Evolutionary conservation across 2,113 vertebrate species (phyloP).

Genomic region (Dunckerocampus dactyliophorus): DNA sequence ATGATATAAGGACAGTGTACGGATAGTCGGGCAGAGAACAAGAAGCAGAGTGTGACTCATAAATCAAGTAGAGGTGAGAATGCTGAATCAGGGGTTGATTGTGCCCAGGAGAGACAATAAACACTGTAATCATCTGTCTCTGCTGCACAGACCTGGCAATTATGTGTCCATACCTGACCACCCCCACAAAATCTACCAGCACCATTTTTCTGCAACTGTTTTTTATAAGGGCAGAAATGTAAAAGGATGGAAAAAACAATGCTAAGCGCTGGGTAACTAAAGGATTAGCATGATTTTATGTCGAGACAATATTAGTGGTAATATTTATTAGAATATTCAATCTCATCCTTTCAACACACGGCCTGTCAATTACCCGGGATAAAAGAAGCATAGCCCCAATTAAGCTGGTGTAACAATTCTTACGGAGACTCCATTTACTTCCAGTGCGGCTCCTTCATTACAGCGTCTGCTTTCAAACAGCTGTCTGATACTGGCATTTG

Average conservation of each 20-base stretch:
- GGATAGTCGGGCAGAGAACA: constrained; percentile 8
- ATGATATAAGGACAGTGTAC: constrained; percentile 32
- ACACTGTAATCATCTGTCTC: constrained; percentile 77
- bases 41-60: constrained; percentile 50
- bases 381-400: constrained; percentile 47
- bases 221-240: constrained; percentile 32
- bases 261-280: not conserved
- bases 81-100: constrained; percentile 81
- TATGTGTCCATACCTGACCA: constrained; percentile 74
- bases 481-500: constrained; percentile 57
- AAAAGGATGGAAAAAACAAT: constrained; percentile 31
- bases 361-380: constrained; percentile 40
- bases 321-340: constrained; percentile 33
- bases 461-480: constrained; percentile 54
- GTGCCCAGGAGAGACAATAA: constrained; percentile 81
- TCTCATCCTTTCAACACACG: constrained; percentile 12
- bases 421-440: constrained; percentile 48
- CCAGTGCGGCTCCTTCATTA: constrained; percentile 42
- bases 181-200: constrained; percentile 63
- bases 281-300: not conserved
- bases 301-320: constrained; percentile 8
- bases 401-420: constrained; percentile 32
- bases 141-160: constrained; percentile 74
- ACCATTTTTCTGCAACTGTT: constrained; percentile 21
- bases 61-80: constrained; percentile 73